Conservation (phyloP, 1,140 invertebrate genomes). For the Ctenoplectra terminalis region DNA sequence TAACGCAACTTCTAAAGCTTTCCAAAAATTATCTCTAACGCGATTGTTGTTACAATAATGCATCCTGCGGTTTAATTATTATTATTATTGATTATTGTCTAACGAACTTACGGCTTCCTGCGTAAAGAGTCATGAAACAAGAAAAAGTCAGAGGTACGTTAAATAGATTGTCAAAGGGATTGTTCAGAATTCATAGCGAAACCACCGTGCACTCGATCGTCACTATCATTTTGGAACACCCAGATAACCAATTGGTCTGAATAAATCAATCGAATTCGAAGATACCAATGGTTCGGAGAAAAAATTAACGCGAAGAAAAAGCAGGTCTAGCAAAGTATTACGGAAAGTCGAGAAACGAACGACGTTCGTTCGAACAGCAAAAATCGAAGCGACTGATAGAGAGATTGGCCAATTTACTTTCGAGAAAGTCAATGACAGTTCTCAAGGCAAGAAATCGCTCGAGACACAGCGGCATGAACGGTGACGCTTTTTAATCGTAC, state of each 20-base stretch:
- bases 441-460: constrained; percentile 59
- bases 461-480: constrained; percentile 67
- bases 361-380: constrained; percentile 6
- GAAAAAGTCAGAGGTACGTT: constrained; percentile 70
- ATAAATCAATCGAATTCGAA: background rate
- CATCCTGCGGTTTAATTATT: constrained; percentile 51
- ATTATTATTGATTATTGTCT: constrained; percentile 61
- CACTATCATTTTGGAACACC: constrained; percentile 36
- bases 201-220: constrained; percentile 64
- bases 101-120: constrained; percentile 88
- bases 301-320: constrained; percentile 19
- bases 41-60: constrained; percentile 44
- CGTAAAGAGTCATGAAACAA: constrained; percentile 76
- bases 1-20: constrained; percentile 63
- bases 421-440: constrained; percentile 53
- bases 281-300: background rate
- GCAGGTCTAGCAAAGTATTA: constrained; percentile 25
- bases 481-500: constrained; percentile 48
- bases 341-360: background rate
- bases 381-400: constrained; percentile 24
- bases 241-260: background rate
- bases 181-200: constrained; percentile 45
- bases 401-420: constrained; percentile 48
- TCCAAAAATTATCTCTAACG: constrained; percentile 84
- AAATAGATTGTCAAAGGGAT: constrained; percentile 48